phyloP scores from a whole-genome alignment of 2,113 vertebrate genomes.

The Prionailurus viverrinus region DNA sequence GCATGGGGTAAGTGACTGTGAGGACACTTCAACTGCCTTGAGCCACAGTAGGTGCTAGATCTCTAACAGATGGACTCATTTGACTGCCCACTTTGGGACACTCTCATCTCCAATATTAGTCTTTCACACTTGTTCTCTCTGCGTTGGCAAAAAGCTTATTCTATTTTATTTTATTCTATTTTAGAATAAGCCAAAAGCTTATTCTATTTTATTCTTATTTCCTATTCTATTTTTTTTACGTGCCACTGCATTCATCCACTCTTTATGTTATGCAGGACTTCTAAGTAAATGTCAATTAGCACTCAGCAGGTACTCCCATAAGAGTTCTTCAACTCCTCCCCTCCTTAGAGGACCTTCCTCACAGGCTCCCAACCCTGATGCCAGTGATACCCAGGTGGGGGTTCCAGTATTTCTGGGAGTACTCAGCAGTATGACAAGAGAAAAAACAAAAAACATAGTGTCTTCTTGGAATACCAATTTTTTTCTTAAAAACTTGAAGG shows the following conservation, averaged over 20 bases:
- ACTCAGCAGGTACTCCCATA: background rate
- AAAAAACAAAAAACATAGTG: background rate
- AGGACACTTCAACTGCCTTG: background rate
- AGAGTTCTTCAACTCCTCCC: background rate
- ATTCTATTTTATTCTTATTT: too few relatives aligned
- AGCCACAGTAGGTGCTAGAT: background rate
- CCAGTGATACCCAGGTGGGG: background rate
- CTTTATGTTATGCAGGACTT: background rate
- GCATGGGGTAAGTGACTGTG: background rate
- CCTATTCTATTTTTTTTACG: background rate
- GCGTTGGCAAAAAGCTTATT: background rate
- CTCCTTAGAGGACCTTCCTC: background rate
- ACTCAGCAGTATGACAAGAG: background rate
- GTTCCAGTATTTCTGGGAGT: background rate
- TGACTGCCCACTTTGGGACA: background rate
- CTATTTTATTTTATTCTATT: background rate
- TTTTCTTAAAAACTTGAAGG: slow-evolving; percentile 38
- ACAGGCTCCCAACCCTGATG: background rate
- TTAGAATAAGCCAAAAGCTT: too few relatives aligned
- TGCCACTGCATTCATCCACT: background rate
- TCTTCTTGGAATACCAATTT: background rate
- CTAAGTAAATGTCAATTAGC: background rate
- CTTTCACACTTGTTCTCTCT: background rate
- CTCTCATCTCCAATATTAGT: background rate
- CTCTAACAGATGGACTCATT: background rate